phyloP scores from a whole-genome alignment of 2,888 invertebrate species.

The Ametastegia equiseti region DNA sequence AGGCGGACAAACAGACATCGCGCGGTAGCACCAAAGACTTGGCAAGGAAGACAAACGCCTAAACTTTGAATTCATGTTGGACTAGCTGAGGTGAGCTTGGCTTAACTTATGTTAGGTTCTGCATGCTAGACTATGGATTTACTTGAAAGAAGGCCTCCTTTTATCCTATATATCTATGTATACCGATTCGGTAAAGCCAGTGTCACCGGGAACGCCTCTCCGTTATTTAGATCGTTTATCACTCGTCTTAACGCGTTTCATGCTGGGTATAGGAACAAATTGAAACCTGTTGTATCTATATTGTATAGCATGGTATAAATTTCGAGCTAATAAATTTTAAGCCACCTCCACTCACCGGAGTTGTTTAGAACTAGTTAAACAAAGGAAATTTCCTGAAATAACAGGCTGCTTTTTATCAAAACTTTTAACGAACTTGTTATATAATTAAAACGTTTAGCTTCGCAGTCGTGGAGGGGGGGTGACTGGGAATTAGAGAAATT shows the following conservation, averaged over 20 bases:
- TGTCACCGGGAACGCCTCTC: constrained; percentile 20
- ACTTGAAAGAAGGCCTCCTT: constrained; percentile 29
- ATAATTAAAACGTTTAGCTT: not conserved
- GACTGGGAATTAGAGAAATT: constrained; percentile 10
- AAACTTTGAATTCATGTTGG: not conserved
- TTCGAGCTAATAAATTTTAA: constrained; percentile 12
- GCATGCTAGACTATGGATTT: constrained; percentile 20
- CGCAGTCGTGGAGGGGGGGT: not conserved
- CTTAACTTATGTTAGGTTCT: constrained; percentile 14
- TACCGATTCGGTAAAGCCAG: constrained; percentile 2
- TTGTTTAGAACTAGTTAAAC: not conserved
- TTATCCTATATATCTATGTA: constrained; percentile 3
- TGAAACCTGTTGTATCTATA: constrained; percentile 32
- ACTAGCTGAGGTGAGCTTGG: not conserved
- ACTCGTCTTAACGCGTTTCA: constrained; percentile 23
- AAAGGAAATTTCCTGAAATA: not conserved
- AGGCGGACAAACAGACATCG: too few species aligned
- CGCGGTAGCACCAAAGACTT: not conserved
- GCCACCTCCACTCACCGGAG: not conserved
- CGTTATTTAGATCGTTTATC: constrained; percentile 41
- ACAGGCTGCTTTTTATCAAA: constrained; percentile 57
- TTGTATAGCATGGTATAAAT: not conserved
- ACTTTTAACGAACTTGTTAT: constrained; percentile 69
- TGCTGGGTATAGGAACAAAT: constrained; percentile 4
- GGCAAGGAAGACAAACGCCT: constrained; percentile 15